These are phyloP conservation scores for Chironomus tepperi DNA, from an alignment of 1,140 invertebrate genomes.

Conservation along the genomic window DNA sequence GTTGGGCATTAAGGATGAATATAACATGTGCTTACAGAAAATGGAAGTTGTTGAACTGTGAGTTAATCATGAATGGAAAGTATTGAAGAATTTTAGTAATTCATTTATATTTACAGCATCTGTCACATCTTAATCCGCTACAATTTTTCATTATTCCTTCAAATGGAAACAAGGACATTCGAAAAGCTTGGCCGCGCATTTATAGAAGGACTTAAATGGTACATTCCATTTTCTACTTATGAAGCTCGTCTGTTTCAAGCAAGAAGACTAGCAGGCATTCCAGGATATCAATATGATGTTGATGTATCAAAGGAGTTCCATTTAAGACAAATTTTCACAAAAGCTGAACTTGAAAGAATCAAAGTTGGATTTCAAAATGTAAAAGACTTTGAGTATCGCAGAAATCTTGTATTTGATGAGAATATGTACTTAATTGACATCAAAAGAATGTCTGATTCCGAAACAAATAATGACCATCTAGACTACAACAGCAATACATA, in stretches of 20 bases:
- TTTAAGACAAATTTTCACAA: conserved; percentile 15
- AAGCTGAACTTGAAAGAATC: not conserved
- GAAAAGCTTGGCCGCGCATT: conserved; percentile 2
- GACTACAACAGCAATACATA: not conserved
- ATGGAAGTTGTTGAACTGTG: conserved; percentile 11
- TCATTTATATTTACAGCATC: not conserved
- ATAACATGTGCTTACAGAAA: conserved; percentile 24
- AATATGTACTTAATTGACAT: not conserved
- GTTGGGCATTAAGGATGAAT: conserved; percentile 61
- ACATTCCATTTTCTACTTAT: conserved; percentile 18
- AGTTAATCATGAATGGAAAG: not conserved
- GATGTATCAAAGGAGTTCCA: conserved; percentile 20
- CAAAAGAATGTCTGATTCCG: not conserved
- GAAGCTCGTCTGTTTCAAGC: conserved; percentile 22
- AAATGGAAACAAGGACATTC: conserved; percentile 25
- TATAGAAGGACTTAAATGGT: not conserved
- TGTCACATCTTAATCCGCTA: conserved; percentile 24
- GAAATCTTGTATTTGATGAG: not conserved
- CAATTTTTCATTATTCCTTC: not conserved
- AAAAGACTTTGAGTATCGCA: not conserved
- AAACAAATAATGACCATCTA: not conserved
- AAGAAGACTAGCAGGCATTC: conserved; percentile 10
- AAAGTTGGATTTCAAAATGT: not conserved
- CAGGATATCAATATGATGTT: conserved; percentile 25
- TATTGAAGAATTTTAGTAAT: not conserved